Conservation (phyloP, 2,888 invertebrate species). For the Archips crataeganus region DNA sequence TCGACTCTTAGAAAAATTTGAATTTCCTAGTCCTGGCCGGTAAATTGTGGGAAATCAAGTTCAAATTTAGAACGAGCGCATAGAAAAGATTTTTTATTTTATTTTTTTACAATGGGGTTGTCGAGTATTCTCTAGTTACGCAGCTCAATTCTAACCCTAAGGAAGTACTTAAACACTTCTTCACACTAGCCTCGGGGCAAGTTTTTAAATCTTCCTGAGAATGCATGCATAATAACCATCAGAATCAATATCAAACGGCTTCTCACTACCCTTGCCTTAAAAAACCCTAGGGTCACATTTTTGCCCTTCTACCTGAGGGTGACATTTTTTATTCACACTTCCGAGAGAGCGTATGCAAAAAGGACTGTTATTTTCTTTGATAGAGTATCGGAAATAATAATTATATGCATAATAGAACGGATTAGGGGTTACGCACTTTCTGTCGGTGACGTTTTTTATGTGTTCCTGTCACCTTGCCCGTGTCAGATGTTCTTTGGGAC, state of each 20-base stretch:
- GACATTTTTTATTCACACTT: constrained; percentile 84
- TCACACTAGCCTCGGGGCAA: constrained; percentile 72
- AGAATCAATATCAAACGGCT: constrained; percentile 68
- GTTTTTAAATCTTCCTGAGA: constrained; percentile 81
- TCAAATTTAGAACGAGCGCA: not conserved
- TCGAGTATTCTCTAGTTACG: constrained; percentile 51
- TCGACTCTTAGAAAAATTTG: constrained; percentile 9
- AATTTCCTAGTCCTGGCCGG: not conserved
- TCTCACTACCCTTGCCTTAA: constrained; percentile 75
- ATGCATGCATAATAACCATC: constrained; percentile 82
- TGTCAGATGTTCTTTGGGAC: constrained; percentile 73
- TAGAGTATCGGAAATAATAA: constrained; percentile 84
- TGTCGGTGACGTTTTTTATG: constrained; percentile 73
- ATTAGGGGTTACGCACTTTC: constrained; percentile 76
- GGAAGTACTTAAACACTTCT: constrained; percentile 65
- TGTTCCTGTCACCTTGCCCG: constrained; percentile 80
- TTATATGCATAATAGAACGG: constrained; percentile 85
- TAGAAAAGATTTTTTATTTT: not conserved
- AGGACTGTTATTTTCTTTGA: constrained; percentile 83
- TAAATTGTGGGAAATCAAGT: not conserved
- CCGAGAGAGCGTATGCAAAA: constrained; percentile 84
- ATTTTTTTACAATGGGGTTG: constrained; percentile 23
- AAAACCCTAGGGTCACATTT: constrained; percentile 68
- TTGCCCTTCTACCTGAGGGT: constrained; percentile 80
- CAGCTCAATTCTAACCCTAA: constrained; percentile 62